phyloP scores from a whole-genome alignment of 2,797 vertebrate species.

The Tapirus indicus region DNA sequence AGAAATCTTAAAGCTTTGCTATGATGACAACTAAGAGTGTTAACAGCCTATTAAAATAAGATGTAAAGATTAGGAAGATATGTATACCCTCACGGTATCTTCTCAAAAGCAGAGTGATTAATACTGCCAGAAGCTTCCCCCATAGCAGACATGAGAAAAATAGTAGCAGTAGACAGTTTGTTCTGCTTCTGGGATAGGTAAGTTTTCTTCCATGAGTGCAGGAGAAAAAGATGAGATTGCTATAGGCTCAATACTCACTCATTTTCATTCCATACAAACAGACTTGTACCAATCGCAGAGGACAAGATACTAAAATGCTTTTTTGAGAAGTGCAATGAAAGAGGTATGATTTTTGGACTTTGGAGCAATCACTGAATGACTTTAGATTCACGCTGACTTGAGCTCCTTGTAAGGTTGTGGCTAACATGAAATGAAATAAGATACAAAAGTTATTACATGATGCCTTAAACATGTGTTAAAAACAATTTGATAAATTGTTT shows the following conservation, averaged over 20 bases:
- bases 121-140: not conserved
- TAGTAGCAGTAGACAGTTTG: not conserved
- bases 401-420: not conserved
- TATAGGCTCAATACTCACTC: not conserved
- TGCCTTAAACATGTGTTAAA: not conserved
- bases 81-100: not conserved
- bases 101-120: not conserved
- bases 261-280: not conserved
- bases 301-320: not conserved
- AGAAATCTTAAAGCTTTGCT: constrained; percentile 17
- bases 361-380: not conserved
- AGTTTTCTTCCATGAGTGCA: not conserved
- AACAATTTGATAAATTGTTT: not conserved
- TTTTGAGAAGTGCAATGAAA: not conserved
- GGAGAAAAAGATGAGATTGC: not conserved
- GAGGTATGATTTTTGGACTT: not conserved
- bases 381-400: not conserved
- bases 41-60: not conserved
- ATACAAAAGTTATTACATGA: not conserved
- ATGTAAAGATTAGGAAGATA: not conserved
- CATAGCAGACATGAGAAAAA: not conserved
- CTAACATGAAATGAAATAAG: not conserved
- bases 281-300: not conserved
- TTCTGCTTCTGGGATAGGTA: not conserved
- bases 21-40: not conserved